Conservation (phyloP, 1,140 invertebrate genomes). For the Marisa cornuarietis region DNA sequence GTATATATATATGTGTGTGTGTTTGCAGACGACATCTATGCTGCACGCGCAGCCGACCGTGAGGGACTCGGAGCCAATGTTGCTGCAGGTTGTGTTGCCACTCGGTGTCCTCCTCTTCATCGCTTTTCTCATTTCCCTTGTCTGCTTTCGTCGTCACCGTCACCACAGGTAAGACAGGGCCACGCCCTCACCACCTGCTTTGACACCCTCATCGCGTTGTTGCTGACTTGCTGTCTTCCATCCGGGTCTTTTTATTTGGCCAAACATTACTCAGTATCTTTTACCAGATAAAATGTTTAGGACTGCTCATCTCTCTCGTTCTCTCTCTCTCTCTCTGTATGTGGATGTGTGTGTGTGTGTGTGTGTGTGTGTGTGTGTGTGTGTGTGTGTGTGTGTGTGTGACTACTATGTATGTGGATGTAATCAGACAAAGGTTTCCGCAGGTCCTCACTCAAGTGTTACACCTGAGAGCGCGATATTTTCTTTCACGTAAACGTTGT, state of each 20-base stretch:
- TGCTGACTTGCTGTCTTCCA: background rate
- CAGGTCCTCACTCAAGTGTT: no score
- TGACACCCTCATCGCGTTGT: background rate
- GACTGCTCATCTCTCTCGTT: no score
- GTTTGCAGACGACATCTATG: background rate
- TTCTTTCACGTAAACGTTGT: no score
- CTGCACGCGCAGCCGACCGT: background rate
- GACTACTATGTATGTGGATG: no score
- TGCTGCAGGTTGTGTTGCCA: slow-evolving; percentile 21
- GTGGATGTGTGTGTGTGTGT: no score
- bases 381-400: no score
- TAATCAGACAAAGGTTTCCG: no score
- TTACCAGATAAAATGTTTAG: no score
- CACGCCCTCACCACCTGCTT: background rate
- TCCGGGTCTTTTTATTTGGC: background rate
- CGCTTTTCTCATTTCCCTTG: slow-evolving; percentile 27
- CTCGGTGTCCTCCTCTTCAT: slow-evolving; percentile 29
- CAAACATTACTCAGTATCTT: no score
- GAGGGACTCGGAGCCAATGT: background rate
- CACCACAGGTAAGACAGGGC: background rate
- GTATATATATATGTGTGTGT: background rate
- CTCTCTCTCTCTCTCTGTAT: no score
- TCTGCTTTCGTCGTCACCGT: slow-evolving; percentile 29
- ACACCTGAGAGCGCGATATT: no score
- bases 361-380: no score